Percentiles rank a stretch among this genome's conserved stretches.
Conservation (phyloP, 2,113 vertebrate species). For the Pangasianodon hypophthalmus region DNA sequence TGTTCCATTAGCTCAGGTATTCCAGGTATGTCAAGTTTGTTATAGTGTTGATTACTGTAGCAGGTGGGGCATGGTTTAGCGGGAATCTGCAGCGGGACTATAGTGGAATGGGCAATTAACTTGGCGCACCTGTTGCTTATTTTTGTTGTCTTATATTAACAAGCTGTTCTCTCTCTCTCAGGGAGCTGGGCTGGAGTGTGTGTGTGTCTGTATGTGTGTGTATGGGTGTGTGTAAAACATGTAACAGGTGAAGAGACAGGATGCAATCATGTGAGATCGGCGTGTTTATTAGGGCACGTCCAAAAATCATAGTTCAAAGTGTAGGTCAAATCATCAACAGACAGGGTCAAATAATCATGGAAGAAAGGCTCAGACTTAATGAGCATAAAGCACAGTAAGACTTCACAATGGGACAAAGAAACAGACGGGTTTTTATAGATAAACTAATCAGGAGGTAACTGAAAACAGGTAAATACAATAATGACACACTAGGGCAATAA, state of each 20-base stretch:
- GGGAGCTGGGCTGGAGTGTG: not conserved
- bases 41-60: not conserved
- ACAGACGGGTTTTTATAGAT: not conserved
- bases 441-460: not conserved
- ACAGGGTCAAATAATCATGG: not conserved
- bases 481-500: not conserved
- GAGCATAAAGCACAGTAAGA: too few species aligned
- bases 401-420: not conserved
- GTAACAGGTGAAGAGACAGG: not conserved
- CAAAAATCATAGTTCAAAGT: not conserved
- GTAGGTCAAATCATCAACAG: not conserved
- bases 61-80: too few species aligned
- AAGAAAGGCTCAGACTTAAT: too few species aligned
- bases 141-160: not conserved
- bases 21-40: not conserved
- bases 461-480: not conserved
- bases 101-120: not conserved
- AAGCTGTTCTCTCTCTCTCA: not conserved
- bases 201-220: not conserved
- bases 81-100: not conserved
- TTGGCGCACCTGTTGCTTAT: conserved; percentile 2
- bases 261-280: not conserved
- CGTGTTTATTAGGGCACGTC: not conserved
- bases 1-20: too few species aligned
- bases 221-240: not conserved